Evolutionary conservation across 1,140 invertebrate species (phyloP).

Genomic region (Macrobrachium nipponense): DNA sequence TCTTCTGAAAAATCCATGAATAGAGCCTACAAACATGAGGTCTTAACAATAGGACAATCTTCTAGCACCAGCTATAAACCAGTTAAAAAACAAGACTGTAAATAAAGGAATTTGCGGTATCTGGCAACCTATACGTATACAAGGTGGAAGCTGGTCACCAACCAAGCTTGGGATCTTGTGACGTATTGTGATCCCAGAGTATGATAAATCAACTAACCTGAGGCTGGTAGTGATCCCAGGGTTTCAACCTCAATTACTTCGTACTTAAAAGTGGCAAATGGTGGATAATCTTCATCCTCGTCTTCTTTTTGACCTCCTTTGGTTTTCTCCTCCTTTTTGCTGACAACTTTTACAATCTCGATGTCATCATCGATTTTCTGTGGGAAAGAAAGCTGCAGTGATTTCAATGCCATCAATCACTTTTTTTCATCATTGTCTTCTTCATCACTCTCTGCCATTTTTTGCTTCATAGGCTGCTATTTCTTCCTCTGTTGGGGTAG

Average conservation of each 20-base stretch:
- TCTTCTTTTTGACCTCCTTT: constrained; percentile 7
- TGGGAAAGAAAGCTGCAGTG: neutral
- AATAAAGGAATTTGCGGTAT: no score
- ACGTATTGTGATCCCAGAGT: no score
- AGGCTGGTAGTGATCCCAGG: constrained; percentile 50
- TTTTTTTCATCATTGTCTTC: constrained; percentile 45
- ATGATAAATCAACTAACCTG: constrained; percentile 16
- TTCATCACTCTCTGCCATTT: constrained; percentile 65
- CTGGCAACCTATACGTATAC: no score
- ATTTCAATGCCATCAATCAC: neutral
- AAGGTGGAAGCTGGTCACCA: no score
- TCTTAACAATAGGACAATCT: no score
- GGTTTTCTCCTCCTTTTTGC: constrained; percentile 1
- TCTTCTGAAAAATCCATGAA: no score
- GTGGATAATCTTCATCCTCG: constrained; percentile 67
- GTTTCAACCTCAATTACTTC: constrained; percentile 80
- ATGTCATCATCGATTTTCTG: constrained; percentile 39
- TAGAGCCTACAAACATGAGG: no score
- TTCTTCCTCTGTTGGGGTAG: constrained; percentile 68
- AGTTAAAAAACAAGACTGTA: no score
- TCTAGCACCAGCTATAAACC: no score
- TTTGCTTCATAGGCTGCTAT: constrained; percentile 63
- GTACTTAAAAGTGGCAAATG: constrained; percentile 77
- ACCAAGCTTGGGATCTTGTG: no score
- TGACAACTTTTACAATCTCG: constrained; percentile 34